Evolutionary conservation across 2,113 vertebrate species (phyloP).

Genomic region (Tringa solitaria): DNA sequence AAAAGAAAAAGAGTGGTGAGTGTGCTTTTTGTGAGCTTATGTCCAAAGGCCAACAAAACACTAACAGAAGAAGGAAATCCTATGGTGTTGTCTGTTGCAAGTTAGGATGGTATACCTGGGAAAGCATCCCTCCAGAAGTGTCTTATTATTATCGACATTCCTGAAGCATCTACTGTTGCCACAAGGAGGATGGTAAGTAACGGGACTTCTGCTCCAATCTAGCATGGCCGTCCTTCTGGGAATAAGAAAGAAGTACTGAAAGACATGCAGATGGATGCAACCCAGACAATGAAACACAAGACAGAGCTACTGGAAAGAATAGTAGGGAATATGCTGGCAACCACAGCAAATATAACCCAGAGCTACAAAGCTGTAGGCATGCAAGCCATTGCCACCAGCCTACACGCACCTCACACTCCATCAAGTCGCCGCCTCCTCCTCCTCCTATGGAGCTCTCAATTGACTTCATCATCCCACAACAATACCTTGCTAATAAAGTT

Average conservation of each 20-base stretch:
- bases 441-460: background rate
- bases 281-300: background rate
- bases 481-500: constrained; percentile 23
- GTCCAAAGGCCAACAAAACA: background rate
- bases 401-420: background rate
- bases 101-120: background rate
- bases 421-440: background rate
- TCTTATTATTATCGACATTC: background rate
- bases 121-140: background rate
- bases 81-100: rapidly evolving
- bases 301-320: background rate
- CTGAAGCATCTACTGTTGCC: background rate
- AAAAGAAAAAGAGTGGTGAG: background rate
- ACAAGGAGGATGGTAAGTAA: background rate
- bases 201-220: background rate
- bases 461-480: background rate
- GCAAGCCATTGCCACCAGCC: background rate
- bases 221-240: background rate
- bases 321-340: background rate
- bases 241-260: background rate
- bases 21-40: background rate
- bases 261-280: background rate
- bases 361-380: background rate
- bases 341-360: background rate
- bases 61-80: background rate